Evolutionary conservation across 2,797 vertebrate genomes (phyloP).

Genomic region (Chrosomus eos): DNA sequence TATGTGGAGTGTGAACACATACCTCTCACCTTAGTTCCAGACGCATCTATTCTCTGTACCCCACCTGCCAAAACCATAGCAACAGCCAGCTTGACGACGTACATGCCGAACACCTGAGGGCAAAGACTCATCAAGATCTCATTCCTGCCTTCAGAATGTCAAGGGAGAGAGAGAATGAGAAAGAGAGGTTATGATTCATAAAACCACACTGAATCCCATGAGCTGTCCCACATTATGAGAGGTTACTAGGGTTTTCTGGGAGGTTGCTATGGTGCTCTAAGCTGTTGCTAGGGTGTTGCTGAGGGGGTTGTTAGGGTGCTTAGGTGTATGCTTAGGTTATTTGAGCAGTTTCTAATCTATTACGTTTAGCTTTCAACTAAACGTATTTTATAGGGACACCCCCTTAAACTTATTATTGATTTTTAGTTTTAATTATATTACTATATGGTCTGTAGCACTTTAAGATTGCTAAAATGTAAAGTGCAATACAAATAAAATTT

Average conservation of each 20-base stretch:
- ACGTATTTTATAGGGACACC: too few relatives aligned
- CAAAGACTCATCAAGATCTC: slow-evolving; percentile 93
- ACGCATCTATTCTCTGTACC: slow-evolving; percentile 88
- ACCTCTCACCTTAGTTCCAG: slow-evolving; percentile 93
- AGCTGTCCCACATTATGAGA: neutral
- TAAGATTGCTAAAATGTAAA: too few relatives aligned
- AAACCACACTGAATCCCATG: neutral
- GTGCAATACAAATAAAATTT: too few relatives aligned
- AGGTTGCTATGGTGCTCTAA: neutral
- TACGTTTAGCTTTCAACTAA: too few relatives aligned
- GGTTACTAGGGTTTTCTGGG: neutral
- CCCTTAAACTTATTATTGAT: too few relatives aligned
- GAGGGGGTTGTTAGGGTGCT: neutral
- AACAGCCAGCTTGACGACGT: slow-evolving; percentile 92
- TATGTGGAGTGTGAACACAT: slow-evolving; percentile 57
- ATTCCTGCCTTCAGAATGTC: slow-evolving; percentile 83
- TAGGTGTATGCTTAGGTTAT: neutral
- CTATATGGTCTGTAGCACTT: too few relatives aligned
- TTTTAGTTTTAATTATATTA: too few relatives aligned
- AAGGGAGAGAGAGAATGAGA: slow-evolving; percentile 13
- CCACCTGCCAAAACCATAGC: slow-evolving; percentile 96
- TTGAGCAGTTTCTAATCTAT: neutral
- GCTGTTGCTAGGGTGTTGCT: neutral
- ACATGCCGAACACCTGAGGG: slow-evolving; percentile 96
- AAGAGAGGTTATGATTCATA: neutral